These are phyloP conservation scores for Napeogenes inachia DNA, from an alignment of 2,888 invertebrate genomes.

Conservation along the genomic window DNA sequence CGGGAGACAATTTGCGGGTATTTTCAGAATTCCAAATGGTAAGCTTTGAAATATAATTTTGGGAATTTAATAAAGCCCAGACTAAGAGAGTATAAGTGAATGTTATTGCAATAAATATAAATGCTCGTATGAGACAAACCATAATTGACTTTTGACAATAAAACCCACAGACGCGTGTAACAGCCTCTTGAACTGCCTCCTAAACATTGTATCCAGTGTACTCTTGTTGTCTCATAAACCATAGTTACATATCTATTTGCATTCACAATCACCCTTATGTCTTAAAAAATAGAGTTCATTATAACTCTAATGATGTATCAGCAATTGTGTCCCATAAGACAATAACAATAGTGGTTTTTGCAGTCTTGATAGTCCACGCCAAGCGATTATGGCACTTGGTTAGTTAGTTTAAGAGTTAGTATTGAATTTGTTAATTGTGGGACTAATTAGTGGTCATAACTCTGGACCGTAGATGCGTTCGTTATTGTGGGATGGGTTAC, in stretches of 20 bases:
- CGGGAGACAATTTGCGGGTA: too few relatives aligned
- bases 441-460: conserved; percentile 13
- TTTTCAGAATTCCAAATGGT: too few relatives aligned
- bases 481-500: conserved; percentile 27
- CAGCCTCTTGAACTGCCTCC: conserved; percentile 26
- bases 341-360: conserved; percentile 17
- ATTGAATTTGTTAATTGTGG: background rate
- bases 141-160: conserved; percentile 34
- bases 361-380: background rate
- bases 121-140: conserved; percentile 14
- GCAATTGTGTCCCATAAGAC: conserved; percentile 11
- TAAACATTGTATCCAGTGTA: conserved; percentile 28
- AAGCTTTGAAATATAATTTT: too few relatives aligned
- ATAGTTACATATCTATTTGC: conserved; percentile 21
- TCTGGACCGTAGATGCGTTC: conserved; percentile 20
- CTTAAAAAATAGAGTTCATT: conserved; percentile 1
- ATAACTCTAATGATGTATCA: background rate
- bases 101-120: background rate
- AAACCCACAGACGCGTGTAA: conserved; percentile 34
- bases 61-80: too few relatives aligned
- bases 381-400: conserved; percentile 6
- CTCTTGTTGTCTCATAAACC: conserved; percentile 28
- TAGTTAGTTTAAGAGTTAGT: background rate
- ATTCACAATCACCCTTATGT: conserved; percentile 9
- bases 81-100: background rate